Base-by-base conservation (phyloP, 2,888 invertebrate genomes). In the Metallyticus violacea region DNA sequence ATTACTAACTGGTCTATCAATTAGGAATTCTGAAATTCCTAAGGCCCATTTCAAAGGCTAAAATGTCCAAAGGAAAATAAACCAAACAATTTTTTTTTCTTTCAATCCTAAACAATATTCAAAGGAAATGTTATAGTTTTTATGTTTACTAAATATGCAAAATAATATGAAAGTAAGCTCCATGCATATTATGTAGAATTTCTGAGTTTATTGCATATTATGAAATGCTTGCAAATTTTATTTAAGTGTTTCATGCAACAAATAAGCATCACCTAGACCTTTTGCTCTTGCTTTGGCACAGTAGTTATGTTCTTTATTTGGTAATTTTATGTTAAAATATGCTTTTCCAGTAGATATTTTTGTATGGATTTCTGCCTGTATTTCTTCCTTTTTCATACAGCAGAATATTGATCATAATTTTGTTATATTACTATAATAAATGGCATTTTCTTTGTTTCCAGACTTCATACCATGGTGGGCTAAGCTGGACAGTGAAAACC, bases 381-480 rank as follows among this genome's bases (percentile, higher is more conserved):
- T 79, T 79, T 26, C 79, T 79, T 27, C 79, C 22, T 15, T 79
- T 79, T 79, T 6, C 25, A 28, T 26, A 15, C 26, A 27, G 7
- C 79, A 7, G 1, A 62, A 62, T 4, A 62, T 15, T 62, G 3
- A 3, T 15, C 9, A 62, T 62, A 22, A 2, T 15, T 62, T 62
- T 62, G 15, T 62, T 62, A 15, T 62, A 62, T 15, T 29, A 29
- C 29, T 22, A 9, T 40, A 1, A 62, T 15, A 15, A 15, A 15
- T 62, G 40, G 22, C 5, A 0, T 62, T 62, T 15, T 62, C 40
- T 62, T 62, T 62, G 15, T 62, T 62, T 62, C 22, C 40, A 62
- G 40, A 62, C 40, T 62, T 62, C 40, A 95, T 96, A 2, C 97
- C 97, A 95, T 97, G 97, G 96, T 93, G 95, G 89, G 93, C 94